Base-by-base conservation (phyloP, 2,797 vertebrate species). In the Helicolenus hilgendorfi region DNA sequence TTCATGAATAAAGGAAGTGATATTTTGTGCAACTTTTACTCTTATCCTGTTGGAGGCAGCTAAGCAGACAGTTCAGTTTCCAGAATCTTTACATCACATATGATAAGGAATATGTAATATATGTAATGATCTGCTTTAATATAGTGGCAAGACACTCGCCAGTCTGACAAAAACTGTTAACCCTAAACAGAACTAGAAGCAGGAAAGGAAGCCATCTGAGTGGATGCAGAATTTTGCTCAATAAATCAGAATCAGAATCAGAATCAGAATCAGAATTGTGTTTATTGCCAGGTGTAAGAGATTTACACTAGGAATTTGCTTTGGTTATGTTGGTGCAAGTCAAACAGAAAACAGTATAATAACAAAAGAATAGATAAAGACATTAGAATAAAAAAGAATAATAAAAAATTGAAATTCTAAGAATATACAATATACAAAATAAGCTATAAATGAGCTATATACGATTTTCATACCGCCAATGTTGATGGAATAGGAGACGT, bases 51-150 rank as follows among this genome's bases (percentile, higher is more conserved):
- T 60, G 7, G 10, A 41, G 11, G 63, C 26, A 56, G 29, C 24
- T 8, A 58, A 79, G 53, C 64, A 69, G 65, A 68, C 62, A 15
- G 74, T 33, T 68, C 1, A 11, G 14, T 49, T 81, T 67, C 62
- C 68, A 84, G 35, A 86, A 68, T 26, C 11, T 70, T 75, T 59
- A 45, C 20, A 72, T 38, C 13, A 35, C 33, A 77, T 24, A 20
- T 29, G 1, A 29, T 65, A 67, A 81, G 6, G 20, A 64, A 82
- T 64, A 70, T 71, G 83, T 79, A 81, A 79, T 78, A 77, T 53
- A 14, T 77, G 29, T 68, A 65, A 73, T 65, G 72, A 41, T 27
- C 33, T 53, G 8, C 68, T 77, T 20, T 72, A 81, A 84, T 81
- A 33, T 84, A 83, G 81, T 58, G 68, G 60, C n/a, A 72, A 33